Percentiles rank a stretch among this genome's conserved stretches.
phyloP scores from a whole-genome alignment of 2,888 invertebrate genomes.

The Sinotaia quadrata region DNA sequence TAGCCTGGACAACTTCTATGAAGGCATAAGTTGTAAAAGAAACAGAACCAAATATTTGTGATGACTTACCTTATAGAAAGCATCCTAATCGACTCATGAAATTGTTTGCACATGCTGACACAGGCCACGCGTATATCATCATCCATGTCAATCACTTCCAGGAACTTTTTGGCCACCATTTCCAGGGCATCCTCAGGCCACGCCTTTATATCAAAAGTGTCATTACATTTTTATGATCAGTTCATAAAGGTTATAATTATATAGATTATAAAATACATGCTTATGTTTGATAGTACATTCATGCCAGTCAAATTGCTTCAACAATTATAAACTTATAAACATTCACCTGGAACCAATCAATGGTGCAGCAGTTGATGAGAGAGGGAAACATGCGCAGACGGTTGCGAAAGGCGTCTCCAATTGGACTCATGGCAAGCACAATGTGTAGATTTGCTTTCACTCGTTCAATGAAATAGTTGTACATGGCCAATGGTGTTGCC shows the following conservation, averaged over 20 bases:
- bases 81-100: constrained; percentile 70
- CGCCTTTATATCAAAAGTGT: constrained; percentile 66
- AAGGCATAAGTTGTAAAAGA: too few species aligned
- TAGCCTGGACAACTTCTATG: too few species aligned
- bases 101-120: constrained; percentile 71
- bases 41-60: too few species aligned
- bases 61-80: constrained; percentile 67
- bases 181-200: constrained; percentile 73
- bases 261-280: too few species aligned
- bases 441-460: constrained; percentile 71
- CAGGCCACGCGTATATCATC: constrained; percentile 54
- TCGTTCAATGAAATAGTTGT: constrained; percentile 72
- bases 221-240: too few species aligned
- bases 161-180: constrained; percentile 73
- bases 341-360: constrained; percentile 74
- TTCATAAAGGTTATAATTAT: too few species aligned
- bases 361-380: constrained; percentile 73
- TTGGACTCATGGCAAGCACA: constrained; percentile 72
- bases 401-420: constrained; percentile 73
- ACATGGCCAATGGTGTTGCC: constrained; percentile 72
- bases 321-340: not conserved
- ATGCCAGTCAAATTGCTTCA: too few species aligned
- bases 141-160: constrained; percentile 71
- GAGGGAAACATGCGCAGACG: constrained; percentile 73
- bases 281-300: too few species aligned